Evolutionary conservation across 2,888 invertebrate genomes (phyloP).

Genomic region (Athetis lepigone): DNA sequence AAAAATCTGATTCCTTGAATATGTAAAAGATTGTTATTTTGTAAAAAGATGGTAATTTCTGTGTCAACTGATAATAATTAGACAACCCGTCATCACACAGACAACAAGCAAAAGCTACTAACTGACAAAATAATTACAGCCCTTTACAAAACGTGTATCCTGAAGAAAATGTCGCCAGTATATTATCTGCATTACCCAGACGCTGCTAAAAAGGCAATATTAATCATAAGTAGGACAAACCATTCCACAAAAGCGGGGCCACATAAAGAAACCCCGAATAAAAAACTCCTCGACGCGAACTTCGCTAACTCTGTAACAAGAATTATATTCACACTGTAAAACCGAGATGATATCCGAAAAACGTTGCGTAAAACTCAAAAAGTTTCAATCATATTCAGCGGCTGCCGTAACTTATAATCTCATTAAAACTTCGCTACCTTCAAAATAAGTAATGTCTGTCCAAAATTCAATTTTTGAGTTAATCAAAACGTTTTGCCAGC

Average conservation of each 20-base stretch:
- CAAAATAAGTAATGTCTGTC: constrained; percentile 55
- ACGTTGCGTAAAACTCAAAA: constrained; percentile 49
- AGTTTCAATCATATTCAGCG: constrained; percentile 60
- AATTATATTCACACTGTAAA: constrained; percentile 55
- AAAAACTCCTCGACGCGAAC: constrained; percentile 27
- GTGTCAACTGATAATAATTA: no score
- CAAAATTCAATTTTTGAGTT: constrained; percentile 61
- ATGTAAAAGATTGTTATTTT: no score
- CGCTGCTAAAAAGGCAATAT: background rate
- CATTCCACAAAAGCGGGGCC: constrained; percentile 2
- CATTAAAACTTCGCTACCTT: constrained; percentile 59
- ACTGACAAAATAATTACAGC: no score
- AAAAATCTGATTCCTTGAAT: no score
- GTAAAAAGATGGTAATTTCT: no score
- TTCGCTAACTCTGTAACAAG: constrained; percentile 42
- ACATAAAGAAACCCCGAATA: constrained; percentile 18
- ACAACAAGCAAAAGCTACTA: no score
- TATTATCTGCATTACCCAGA: no score
- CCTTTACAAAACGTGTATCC: no score
- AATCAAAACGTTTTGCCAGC: constrained; percentile 51
- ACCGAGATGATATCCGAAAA: constrained; percentile 51
- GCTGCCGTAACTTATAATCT: constrained; percentile 54
- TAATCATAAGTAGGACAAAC: constrained; percentile 2
- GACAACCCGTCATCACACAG: no score
- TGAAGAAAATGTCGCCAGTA: no score